Percentiles rank a stretch among this genome's conserved stretches.
Conservation (phyloP, 2,797 vertebrate species). For the Apogon hyalosoma region DNA sequence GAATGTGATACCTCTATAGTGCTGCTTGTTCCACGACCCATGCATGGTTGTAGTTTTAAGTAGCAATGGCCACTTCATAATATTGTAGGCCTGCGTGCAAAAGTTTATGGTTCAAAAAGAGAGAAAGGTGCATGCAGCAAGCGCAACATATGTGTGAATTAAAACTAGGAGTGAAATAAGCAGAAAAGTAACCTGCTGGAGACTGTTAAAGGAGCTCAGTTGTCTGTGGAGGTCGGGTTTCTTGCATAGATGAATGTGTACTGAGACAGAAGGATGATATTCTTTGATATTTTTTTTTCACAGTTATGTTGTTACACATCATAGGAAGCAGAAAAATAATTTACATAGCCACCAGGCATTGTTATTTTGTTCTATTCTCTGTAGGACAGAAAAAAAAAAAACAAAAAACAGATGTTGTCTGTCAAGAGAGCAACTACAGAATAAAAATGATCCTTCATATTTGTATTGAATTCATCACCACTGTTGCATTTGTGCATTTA, state of each 20-base stretch:
- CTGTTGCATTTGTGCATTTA: not conserved
- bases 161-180: constrained; percentile 7
- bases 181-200: constrained; percentile 24
- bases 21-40: constrained; percentile 54
- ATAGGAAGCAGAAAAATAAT: no score
- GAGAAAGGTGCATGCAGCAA: constrained; percentile 14
- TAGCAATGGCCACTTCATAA: constrained; percentile 64
- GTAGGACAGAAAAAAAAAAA: no score
- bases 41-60: constrained; percentile 68
- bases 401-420: no score
- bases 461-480: not conserved
- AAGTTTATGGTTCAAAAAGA: constrained; percentile 49
- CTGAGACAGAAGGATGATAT: constrained; percentile 17
- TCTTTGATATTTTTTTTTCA: constrained; percentile 6
- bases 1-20: constrained; percentile 68
- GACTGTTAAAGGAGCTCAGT: constrained; percentile 36
- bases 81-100: constrained; percentile 49
- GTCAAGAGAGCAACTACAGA: no score
- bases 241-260: constrained; percentile 19
- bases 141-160: constrained; percentile 11
- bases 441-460: no score
- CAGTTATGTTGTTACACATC: no score
- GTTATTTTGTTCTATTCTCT: no score
- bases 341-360: no score
- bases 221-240: constrained; percentile 47